These are phyloP conservation scores for Diachasmimorpha longicaudata DNA, from an alignment of 1,140 invertebrate species.

Conservation along the genomic window DNA sequence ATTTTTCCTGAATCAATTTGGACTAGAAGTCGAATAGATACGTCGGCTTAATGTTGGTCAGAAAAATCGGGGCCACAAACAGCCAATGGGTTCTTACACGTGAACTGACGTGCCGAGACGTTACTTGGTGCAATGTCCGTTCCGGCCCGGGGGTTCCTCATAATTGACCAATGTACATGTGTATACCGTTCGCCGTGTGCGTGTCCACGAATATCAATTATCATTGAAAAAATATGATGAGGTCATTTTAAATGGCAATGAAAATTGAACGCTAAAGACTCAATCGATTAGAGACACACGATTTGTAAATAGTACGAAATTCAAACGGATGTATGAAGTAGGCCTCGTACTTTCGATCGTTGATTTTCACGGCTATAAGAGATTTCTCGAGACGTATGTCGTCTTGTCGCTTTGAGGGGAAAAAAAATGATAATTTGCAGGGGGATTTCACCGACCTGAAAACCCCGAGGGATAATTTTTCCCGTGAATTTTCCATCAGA, in stretches of 20 bases:
- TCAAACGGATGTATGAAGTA: neutral
- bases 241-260: neutral
- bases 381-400: neutral
- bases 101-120: slow-evolving; percentile 34
- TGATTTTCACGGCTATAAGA: neutral
- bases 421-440: neutral
- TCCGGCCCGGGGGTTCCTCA: slow-evolving; percentile 50
- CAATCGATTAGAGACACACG: no score
- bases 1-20: no score
- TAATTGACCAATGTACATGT: slow-evolving; percentile 43
- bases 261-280: neutral
- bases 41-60: neutral
- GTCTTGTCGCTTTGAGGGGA: neutral
- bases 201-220: neutral
- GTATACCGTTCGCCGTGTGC: neutral
- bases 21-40: no score
- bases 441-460: slow-evolving; percentile 57
- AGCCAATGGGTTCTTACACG: neutral
- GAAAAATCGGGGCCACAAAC: slow-evolving; percentile 8
- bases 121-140: slow-evolving; percentile 55
- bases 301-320: no score
- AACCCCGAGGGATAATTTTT: slow-evolving; percentile 32
- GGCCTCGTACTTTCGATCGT: neutral
- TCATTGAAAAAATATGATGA: neutral
- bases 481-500: neutral